Percentiles rank a stretch among this genome's conserved stretches.
Conservation (phyloP, 2,797 vertebrate genomes). For the Austrolebias charrua region DNA sequence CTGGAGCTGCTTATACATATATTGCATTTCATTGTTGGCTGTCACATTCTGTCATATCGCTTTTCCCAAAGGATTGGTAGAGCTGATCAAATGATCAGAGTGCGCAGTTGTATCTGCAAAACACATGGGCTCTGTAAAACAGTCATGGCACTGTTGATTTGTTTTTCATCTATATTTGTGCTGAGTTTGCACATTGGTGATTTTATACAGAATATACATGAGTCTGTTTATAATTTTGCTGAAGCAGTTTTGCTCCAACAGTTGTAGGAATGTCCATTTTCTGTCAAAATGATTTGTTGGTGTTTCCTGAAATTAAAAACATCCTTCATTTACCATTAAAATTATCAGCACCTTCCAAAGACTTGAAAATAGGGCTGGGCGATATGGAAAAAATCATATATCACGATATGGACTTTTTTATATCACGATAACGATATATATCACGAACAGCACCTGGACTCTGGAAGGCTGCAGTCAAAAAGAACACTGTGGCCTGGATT, state of each 20-base stretch:
- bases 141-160: neutral
- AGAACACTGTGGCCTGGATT: no score
- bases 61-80: constrained; percentile 34
- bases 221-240: neutral
- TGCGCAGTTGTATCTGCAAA: constrained; percentile 50
- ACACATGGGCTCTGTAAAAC: constrained; percentile 42
- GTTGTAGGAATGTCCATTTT: neutral
- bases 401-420: no score
- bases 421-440: no score
- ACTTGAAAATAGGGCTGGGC: no score
- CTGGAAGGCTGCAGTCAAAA: no score
- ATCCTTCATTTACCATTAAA: no score
- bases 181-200: constrained; percentile 1
- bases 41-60: constrained; percentile 34
- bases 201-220: neutral
- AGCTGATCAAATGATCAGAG: constrained; percentile 62
- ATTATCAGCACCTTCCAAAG: no score
- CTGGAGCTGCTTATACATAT: constrained; percentile 20
- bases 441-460: no score
- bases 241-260: neutral
- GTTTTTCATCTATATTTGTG: constrained; percentile 6
- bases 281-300: neutral
- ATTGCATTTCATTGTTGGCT: constrained; percentile 38
- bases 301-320: no score
- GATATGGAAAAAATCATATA: no score